Conservation (phyloP, 2,797 vertebrate genomes). For the Moxostoma hubbsi region DNA sequence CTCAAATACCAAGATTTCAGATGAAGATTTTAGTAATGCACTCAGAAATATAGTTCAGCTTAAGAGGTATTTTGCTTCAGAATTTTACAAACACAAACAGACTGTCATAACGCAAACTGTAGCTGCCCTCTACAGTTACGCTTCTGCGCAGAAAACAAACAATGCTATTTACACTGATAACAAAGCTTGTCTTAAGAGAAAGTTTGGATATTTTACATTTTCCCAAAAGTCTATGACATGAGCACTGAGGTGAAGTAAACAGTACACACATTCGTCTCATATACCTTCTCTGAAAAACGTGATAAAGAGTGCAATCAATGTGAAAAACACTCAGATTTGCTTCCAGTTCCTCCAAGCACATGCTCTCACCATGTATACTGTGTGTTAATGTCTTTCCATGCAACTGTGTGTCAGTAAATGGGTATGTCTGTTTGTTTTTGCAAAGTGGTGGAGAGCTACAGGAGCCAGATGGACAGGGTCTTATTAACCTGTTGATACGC, state of each 20-base stretch:
- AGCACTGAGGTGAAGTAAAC: conserved; percentile 16
- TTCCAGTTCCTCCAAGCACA: conserved; percentile 6
- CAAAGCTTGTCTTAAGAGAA: conserved; percentile 23
- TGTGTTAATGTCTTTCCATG: conserved; percentile 28
- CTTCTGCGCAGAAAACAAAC: conserved; percentile 8
- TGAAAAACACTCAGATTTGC: conserved; percentile 13
- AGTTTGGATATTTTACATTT: conserved; percentile 38
- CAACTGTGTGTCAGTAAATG: conserved; percentile 7
- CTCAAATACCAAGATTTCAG: not conserved
- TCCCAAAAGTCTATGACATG: conserved; percentile 22
- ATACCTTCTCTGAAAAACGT: conserved; percentile 15
- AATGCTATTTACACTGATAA: conserved; percentile 33
- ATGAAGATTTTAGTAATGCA: not conserved
- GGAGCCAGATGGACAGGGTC: conserved; percentile 53
- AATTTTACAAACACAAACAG: not conserved
- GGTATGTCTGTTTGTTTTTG: conserved; percentile 36
- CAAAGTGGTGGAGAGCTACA: conserved; percentile 43
- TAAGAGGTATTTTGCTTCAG: not conserved
- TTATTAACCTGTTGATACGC: too few relatives aligned
- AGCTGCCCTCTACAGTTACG: not conserved
- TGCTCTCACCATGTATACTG: conserved; percentile 13
- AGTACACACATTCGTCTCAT: conserved; percentile 2
- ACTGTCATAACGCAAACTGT: not conserved
- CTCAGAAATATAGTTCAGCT: not conserved
- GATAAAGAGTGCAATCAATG: conserved; percentile 37